Base-by-base conservation (phyloP, 1,140 invertebrate species). In the Drosophila littoralis region DNA sequence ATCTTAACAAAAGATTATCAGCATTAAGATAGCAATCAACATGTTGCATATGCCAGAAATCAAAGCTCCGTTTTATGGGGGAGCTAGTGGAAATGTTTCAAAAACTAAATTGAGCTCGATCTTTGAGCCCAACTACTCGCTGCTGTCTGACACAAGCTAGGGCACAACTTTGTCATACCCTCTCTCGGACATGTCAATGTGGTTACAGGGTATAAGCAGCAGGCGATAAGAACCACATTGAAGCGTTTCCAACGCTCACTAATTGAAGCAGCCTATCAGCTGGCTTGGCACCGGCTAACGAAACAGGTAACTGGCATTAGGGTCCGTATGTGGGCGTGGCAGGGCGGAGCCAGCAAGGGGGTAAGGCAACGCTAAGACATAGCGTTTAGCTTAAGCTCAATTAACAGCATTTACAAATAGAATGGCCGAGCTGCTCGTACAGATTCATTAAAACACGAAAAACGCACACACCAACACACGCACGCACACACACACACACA, bases 381-480 rank as follows among this genome's bases (percentile, higher is more conserved):
- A 50, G 68, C 75, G 61, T 75, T 77, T 60, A 73, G 72, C 67
- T 66, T 75, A 67, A 55, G 76, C 73, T 79, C 76, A 79, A 79
- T 79, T 79, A 79, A 79, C 66, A 66, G 61, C 72, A 55, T 75
- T 74, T 74, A 69, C 71, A 61, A 74, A 76, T 54, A 73, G 67
- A 77, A 69, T 60, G 71, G 50, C 46, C 36, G 72, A 46, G 13
- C 42, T 42, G 67, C 42, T 51, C 64, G 36, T 73, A 68, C 71
- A 71, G 73, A 79, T 75, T 79, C 76, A 79, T 79, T 75, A 63
- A 76, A 79, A 67, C 67, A 79, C 61, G 46, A 63, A 42, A 60
- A 57, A 36, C 15, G 28, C 59, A 48, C 12, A 54, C 33, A 38
- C 33, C 6, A 46, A 48, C 45, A 65, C 43, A 28, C 57, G 3